phyloP scores from a whole-genome alignment of 2,888 invertebrate genomes.

The Geophilus truncorum region DNA sequence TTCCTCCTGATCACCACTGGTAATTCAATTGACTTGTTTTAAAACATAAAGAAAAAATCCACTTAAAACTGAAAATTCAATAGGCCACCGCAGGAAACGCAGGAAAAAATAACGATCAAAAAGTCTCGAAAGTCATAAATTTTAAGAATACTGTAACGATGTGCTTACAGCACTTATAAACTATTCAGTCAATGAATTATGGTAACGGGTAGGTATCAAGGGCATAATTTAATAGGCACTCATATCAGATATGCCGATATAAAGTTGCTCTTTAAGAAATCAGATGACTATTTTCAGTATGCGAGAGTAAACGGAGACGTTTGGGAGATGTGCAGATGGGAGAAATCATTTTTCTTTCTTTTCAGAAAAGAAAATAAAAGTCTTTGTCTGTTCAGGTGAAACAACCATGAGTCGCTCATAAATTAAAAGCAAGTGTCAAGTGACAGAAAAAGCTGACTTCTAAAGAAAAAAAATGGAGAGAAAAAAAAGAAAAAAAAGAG shows the following conservation, averaged over 20 bases:
- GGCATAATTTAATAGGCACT: background rate
- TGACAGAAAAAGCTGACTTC: background rate
- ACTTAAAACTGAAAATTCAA: background rate
- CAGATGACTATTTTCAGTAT: background rate
- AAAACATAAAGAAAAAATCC: no score
- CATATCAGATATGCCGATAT: background rate
- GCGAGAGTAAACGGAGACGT: background rate
- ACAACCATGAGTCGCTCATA: background rate
- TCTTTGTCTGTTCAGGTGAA: background rate
- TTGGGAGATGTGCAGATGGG: conserved; percentile 10
- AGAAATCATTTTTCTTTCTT: conserved; percentile 4
- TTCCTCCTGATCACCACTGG: no score
- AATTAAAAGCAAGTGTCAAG: background rate
- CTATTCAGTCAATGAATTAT: background rate
- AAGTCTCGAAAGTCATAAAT: background rate
- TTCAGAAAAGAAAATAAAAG: background rate
- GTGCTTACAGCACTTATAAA: background rate
- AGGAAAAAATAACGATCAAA: background rate
- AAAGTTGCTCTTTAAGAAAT: background rate
- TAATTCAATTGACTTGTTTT: no score
- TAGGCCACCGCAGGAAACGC: background rate
- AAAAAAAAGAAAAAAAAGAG: background rate
- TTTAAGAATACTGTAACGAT: background rate
- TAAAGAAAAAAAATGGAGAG: no score
- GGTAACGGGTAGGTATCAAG: background rate